Evolutionary conservation across 2,888 invertebrate genomes (phyloP), one percentile per base, ranked within the genome.

Genomic region (Sarcophaga caerulescens): DNA sequence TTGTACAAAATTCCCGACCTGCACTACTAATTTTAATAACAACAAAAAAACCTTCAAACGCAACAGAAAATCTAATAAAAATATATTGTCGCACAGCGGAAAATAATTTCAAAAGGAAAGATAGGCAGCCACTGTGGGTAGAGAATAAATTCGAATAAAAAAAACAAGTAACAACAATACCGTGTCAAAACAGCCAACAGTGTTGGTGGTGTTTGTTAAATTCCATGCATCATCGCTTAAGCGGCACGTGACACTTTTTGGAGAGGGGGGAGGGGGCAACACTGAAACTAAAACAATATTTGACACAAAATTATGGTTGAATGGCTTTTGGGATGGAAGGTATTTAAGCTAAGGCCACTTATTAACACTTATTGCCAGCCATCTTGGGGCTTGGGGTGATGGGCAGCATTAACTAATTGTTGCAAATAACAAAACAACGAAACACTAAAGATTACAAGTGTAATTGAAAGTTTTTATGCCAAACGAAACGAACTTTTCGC

Each of bases 201-300:
- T 60, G 65, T 81, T 78, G 12, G 70, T 70, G 81, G 73, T 75
- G 68, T 45, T 74, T 76, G 85, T 63, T 68, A 68, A 73, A 80
- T 68, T n/a, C 21, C 19, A 52, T 77, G 81, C 81, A 65, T 69
- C 71, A 84, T 68, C 52, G 82, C 81, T 77, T 78, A 21, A 44
- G 80, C 12, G 74, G 74, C 86, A 86, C 86, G 86, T 84, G 86
- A 78, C 75, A 47, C 12, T 65, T 75, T 75, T 47, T 8, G 14
- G 4, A 4, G 12, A 12, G 17, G 52, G 17, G 52, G 17, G 17
- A 17, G 47, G 8, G 12, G 17, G 52, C 17, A 12, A 52, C 12
- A 12, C 52, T 2, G 3, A 57, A 76, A 45, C 57, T 12, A 19
- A 21, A 63, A 66, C n/a, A 66, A 66, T 77, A 57, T 47, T 77